Conservation (phyloP, 1,140 invertebrate species). For the Ganaspis sp. region DNA sequence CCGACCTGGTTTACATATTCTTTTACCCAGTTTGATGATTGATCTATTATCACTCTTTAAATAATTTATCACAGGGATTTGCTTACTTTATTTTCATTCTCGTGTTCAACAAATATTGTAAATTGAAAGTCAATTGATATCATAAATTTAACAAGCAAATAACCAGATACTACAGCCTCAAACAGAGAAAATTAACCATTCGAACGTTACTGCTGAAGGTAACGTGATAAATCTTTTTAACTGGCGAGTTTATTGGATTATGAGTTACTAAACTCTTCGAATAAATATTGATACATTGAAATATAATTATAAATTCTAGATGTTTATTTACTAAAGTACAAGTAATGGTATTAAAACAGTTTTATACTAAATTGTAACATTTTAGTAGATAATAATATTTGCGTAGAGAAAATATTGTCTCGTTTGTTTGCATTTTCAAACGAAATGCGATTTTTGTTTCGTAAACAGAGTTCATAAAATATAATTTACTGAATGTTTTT, state of each 20-base stretch:
- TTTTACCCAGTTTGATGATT: not conserved
- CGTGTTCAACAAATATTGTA: not conserved
- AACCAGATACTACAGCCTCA: not conserved
- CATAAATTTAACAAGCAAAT: not conserved
- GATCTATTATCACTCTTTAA: not conserved
- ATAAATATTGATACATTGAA: not conserved
- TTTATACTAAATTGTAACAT: too few relatives aligned
- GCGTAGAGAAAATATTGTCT: too few relatives aligned
- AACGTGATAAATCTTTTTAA: not conserved
- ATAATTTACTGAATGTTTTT: too few relatives aligned
- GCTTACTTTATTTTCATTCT: not conserved
- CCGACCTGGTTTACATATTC: not conserved
- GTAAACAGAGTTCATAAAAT: too few relatives aligned
- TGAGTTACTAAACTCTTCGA: not conserved
- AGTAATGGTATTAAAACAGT: not conserved
- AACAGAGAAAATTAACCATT: too few relatives aligned
- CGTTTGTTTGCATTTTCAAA: too few relatives aligned
- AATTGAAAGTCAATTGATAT: constrained; percentile 4
- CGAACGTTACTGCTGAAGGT: not conserved
- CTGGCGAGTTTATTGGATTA: not conserved
- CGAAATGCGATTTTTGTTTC: too few relatives aligned
- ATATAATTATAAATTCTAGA: not conserved
- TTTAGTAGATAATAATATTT: too few relatives aligned
- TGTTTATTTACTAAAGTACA: not conserved
- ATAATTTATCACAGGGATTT: not conserved